A percentile compares a stretch with the other conserved stretches of the same genome.
Conservation (phyloP, 2,113 vertebrate genomes). For the Acrocephalus arundinaceus region DNA sequence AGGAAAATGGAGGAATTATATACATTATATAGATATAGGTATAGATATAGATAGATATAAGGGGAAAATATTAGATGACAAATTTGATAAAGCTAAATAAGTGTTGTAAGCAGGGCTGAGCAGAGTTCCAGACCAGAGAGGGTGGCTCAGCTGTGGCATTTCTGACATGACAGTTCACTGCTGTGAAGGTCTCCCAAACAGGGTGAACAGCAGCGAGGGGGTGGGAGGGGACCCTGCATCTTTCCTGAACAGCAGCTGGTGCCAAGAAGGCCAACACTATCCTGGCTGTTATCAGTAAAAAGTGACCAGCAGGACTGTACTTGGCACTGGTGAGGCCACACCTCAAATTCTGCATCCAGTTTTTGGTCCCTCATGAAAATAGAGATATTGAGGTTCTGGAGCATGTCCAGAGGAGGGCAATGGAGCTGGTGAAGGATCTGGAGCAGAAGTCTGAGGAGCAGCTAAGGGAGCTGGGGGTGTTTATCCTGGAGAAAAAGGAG, state of each 20-base stretch:
- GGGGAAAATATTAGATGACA: not conserved
- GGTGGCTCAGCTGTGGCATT: not conserved
- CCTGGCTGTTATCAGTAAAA: not conserved
- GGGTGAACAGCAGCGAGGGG: not conserved
- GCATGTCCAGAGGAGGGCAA: not conserved
- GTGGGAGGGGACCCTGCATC: too few species aligned
- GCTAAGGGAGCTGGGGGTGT: not conserved
- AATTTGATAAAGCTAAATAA: not conserved
- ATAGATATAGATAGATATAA: not conserved
- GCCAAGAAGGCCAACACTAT: not conserved
- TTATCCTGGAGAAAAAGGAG: not conserved
- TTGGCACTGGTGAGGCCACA: not conserved
- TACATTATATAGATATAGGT: too few species aligned
- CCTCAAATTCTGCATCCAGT: not conserved
- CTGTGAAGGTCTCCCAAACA: not conserved
- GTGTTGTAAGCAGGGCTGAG: not conserved
- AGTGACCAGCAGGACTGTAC: not conserved
- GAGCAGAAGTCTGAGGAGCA: not conserved
- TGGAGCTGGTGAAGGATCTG: not conserved
- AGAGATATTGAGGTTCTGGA: not conserved
- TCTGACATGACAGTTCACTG: not conserved
- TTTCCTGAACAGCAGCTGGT: not conserved
- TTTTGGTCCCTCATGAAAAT: not conserved
- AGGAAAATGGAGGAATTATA: not conserved
- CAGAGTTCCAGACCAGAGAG: not conserved